Evolutionary conservation across 2,888 invertebrate species (phyloP).

Genomic region (Incurvaria masculella): DNA sequence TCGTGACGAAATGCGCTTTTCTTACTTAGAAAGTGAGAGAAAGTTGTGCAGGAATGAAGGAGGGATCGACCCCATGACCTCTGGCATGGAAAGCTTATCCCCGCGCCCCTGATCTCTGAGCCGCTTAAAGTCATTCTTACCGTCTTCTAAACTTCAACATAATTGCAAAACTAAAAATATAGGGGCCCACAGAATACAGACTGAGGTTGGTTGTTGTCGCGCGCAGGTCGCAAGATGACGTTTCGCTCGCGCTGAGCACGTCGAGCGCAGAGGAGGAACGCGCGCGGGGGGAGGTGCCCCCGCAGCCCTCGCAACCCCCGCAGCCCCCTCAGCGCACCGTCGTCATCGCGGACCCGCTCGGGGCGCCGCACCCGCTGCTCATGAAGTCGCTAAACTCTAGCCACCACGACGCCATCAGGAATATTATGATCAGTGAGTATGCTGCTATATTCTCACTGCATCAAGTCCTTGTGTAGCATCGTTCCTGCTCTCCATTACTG

Average conservation of each 20-base stretch:
- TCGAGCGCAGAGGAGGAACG: conserved; percentile 52
- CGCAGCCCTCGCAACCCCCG: conserved; percentile 19
- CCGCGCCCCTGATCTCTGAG: too few species aligned
- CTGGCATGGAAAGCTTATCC: too few species aligned
- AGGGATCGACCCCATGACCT: too few species aligned
- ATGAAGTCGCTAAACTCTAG: conserved; percentile 49
- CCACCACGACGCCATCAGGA: conserved; percentile 41
- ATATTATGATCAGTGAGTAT: conserved; percentile 45
- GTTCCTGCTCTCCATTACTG: background rate
- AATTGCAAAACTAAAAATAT: too few species aligned
- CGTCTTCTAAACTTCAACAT: too few species aligned
- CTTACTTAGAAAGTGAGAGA: too few species aligned
- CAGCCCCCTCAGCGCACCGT: conserved; percentile 42
- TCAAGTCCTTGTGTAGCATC: background rate
- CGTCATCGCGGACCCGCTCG: conserved; percentile 41
- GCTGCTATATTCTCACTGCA: background rate
- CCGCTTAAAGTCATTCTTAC: too few species aligned
- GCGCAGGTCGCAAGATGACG: conserved; percentile 49
- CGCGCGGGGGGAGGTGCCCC: conserved; percentile 36
- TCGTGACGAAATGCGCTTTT: too few species aligned
- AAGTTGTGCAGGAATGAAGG: too few species aligned
- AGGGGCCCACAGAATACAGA: too few species aligned
- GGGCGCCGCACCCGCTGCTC: conserved; percentile 40
- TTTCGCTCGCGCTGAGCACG: conserved; percentile 46
- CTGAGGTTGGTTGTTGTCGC: too few species aligned